Percentiles rank a stretch among this genome's conserved stretches.
These are phyloP conservation scores for Epinotia bilunana DNA, from an alignment of 2,888 invertebrate genomes.

Conservation along the genomic window DNA sequence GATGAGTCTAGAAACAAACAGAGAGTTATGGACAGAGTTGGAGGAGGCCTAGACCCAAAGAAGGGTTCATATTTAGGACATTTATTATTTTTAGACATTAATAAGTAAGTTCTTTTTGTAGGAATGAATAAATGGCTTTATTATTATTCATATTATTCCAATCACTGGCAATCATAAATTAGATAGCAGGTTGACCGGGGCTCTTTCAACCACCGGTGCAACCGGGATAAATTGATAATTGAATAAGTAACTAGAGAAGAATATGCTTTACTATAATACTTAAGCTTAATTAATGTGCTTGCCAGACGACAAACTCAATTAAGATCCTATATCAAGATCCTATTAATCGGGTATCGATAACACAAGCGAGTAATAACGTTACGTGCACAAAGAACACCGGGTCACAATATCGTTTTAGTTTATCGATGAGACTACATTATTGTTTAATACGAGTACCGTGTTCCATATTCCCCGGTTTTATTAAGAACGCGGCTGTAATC, in stretches of 20 bases:
- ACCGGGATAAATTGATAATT: neutral
- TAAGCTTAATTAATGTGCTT: constrained; percentile 38
- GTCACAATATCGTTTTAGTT: constrained; percentile 37
- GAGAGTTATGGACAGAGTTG: too few relatives aligned
- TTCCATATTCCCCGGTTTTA: constrained; percentile 34
- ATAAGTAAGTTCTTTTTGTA: too few relatives aligned
- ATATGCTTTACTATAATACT: constrained; percentile 5
- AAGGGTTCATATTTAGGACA: too few relatives aligned
- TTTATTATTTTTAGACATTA: too few relatives aligned
- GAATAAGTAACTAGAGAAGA: neutral
- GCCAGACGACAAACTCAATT: constrained; percentile 44
- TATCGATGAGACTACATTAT: constrained; percentile 34
- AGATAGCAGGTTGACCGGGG: too few relatives aligned
- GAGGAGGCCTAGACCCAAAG: too few relatives aligned
- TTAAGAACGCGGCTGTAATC: constrained; percentile 38
- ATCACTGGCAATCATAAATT: too few relatives aligned
- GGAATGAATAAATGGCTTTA: too few relatives aligned
- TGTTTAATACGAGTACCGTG: constrained; percentile 26
- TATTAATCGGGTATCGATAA: constrained; percentile 44
- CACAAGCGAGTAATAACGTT: constrained; percentile 39
- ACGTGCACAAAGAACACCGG: constrained; percentile 35
- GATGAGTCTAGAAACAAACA: too few relatives aligned
- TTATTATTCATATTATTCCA: too few relatives aligned
- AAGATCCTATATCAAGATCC: constrained; percentile 45
- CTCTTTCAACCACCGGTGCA: too few relatives aligned